A percentile compares a stretch with the other conserved stretches of the same genome.
These are phyloP conservation scores for Macrostomum lignano DNA, from an alignment of 1,140 invertebrate genomes.

Conservation along the genomic window DNA sequence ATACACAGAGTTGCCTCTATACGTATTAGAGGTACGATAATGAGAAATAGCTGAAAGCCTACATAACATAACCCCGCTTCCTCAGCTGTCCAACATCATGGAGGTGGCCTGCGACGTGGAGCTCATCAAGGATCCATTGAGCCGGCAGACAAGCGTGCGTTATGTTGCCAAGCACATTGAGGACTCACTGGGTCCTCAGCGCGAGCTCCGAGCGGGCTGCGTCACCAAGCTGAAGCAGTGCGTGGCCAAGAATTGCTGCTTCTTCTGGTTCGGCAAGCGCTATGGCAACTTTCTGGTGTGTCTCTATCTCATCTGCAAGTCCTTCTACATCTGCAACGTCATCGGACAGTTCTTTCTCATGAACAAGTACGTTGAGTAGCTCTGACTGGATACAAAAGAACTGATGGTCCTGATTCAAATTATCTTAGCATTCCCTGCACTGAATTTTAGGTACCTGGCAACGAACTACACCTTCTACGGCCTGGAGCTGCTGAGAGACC, in stretches of 20 bases:
- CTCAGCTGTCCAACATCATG: constrained; percentile 4
- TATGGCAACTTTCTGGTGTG: constrained; percentile 17
- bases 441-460: constrained; percentile 13
- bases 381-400: too few relatives aligned
- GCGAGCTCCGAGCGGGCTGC: constrained; percentile 7
- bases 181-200: constrained; percentile 9
- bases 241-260: constrained; percentile 12
- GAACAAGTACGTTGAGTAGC: too few relatives aligned
- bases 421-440: too few relatives aligned
- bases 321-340: constrained; percentile 13
- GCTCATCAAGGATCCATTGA: constrained; percentile 10
- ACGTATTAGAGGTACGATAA: too few relatives aligned
- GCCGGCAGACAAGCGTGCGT: constrained; percentile 13
- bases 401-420: too few relatives aligned
- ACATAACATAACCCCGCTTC: too few relatives aligned
- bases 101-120: constrained; percentile 2
- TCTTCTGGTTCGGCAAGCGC: constrained; percentile 16
- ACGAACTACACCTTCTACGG: constrained; percentile 12
- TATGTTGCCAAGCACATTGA: constrained; percentile 15
- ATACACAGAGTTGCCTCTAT: too few relatives aligned
- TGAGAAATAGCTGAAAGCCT: too few relatives aligned
- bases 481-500: constrained; percentile 9
- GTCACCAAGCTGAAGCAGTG: constrained; percentile 9
- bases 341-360: constrained; percentile 14
- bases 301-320: constrained; percentile 25